Evolutionary conservation across 2,797 vertebrate species (phyloP).

Genomic region (Coregonus suidteri): DNA sequence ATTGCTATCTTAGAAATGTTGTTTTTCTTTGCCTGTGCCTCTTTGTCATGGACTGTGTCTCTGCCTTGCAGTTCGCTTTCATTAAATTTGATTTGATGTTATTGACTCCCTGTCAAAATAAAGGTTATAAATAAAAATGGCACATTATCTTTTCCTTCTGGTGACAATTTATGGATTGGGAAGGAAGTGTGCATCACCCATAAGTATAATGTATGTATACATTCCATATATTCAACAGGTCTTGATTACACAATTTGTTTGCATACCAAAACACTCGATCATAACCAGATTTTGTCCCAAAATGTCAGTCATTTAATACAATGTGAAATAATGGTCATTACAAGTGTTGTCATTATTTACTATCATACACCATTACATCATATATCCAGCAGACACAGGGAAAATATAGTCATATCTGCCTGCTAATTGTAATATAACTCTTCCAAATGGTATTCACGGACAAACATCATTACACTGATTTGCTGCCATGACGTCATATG

Average conservation of each 20-base stretch:
- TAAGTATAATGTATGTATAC: background rate
- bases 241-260: conserved; percentile 7
- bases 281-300: conserved; percentile 21
- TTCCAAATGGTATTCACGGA: conserved; percentile 29
- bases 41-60: conserved; percentile 30
- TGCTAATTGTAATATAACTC: conserved; percentile 28
- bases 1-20: conserved; percentile 19
- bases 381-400: conserved; percentile 1
- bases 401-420: conserved; percentile 17
- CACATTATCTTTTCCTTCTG: background rate
- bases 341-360: conserved; percentile 34
- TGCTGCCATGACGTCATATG: conserved; percentile 22
- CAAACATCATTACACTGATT: conserved; percentile 21
- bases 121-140: background rate
- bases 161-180: background rate
- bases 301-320: conserved; percentile 26
- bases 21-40: conserved; percentile 26
- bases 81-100: background rate
- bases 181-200: background rate
- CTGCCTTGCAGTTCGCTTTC: conserved; percentile 7
- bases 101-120: background rate
- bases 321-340: conserved; percentile 18
- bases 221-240: background rate
- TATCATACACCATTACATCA: conserved; percentile 16
- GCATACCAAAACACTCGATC: background rate